Evolutionary conservation across 1,140 invertebrate genomes (phyloP), one percentile per base, ranked within the genome.

Genomic region (Kradibia gibbosae): DNA sequence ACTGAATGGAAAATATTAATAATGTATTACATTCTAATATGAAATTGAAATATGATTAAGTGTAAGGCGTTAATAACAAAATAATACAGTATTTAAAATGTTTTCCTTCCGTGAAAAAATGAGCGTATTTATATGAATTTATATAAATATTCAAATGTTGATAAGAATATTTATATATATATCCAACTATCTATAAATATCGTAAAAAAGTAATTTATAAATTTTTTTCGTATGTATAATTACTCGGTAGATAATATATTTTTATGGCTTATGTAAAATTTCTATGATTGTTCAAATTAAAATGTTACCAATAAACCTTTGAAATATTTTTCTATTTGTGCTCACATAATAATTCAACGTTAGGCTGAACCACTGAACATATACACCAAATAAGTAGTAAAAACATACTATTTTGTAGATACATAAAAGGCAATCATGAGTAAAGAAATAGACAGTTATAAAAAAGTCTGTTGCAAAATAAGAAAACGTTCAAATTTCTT

Each of bases 101-200:
- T n/a, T n/a, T n/a, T n/a, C n/a, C n/a, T n/a, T n/a, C n/a, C n/a
- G n/a, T n/a, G n/a, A n/a, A n/a, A n/a, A n/a, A n/a, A n/a, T n/a
- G n/a, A 7, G 60, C 25, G 28, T 28, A 31, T 62, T 5, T 28
- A 31, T 28, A 31, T n/a, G 5, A 4, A 36, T 71, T 71, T 71
- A 71, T n/a, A n/a, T 71, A 71, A 48, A 50, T 55, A 73, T 53
- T 39, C 7, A 42, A 36, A 10, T 28, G 39, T 25, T 73, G 55
- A 53, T 73, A 73, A 53, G 28, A 73, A 73, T 53, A 73, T 34
- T 22, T n/a, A 73, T 50, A n/a, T n/a, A n/a, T n/a, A n/a, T n/a
- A n/a, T n/a, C n/a, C n/a, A 74, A 57, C 72, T 31, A 57, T 13
- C 50, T 57, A 3, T 48, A 74, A 74, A 31, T 74, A 39, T 4